Evolutionary conservation across 2,888 invertebrate genomes (phyloP).

Genomic region (Reticulitermes lucifugus): DNA sequence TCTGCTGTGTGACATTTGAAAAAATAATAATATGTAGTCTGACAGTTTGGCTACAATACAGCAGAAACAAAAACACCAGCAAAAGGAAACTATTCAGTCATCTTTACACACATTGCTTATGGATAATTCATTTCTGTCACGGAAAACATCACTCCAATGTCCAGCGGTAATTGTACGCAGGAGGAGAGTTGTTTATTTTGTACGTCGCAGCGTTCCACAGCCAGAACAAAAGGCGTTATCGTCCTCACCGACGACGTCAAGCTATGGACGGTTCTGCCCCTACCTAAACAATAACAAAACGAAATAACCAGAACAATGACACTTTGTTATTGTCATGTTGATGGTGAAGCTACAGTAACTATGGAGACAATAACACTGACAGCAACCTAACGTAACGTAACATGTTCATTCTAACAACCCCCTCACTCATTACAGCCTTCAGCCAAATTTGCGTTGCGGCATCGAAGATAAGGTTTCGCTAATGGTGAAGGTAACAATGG

Average conservation of each 20-base stretch:
- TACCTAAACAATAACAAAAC: constrained; percentile 34
- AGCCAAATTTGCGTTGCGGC: constrained; percentile 15
- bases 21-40: not conserved
- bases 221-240: constrained; percentile 18
- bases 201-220: not conserved
- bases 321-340: constrained; percentile 37
- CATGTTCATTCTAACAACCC: not conserved
- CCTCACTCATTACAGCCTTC: constrained; percentile 20
- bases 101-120: not conserved
- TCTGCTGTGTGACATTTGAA: not conserved
- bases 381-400: constrained; percentile 31
- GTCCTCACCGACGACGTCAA: constrained; percentile 11
- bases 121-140: constrained; percentile 13
- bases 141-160: not conserved
- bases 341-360: not conserved
- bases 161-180: constrained; percentile 14
- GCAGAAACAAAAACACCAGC: not conserved
- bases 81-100: not conserved
- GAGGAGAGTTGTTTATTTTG: constrained; percentile 10
- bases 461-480: constrained; percentile 8
- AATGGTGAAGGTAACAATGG: not conserved
- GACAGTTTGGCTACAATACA: not conserved
- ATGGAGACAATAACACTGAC: constrained; percentile 30
- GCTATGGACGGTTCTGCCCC: constrained; percentile 14
- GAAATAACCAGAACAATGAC: constrained; percentile 35